A percentile compares a stretch with the other conserved stretches of the same genome.
These are phyloP conservation scores for Cercopithecus mona DNA, from an alignment of 2,113 vertebrate genomes.

Conservation along the genomic window DNA sequence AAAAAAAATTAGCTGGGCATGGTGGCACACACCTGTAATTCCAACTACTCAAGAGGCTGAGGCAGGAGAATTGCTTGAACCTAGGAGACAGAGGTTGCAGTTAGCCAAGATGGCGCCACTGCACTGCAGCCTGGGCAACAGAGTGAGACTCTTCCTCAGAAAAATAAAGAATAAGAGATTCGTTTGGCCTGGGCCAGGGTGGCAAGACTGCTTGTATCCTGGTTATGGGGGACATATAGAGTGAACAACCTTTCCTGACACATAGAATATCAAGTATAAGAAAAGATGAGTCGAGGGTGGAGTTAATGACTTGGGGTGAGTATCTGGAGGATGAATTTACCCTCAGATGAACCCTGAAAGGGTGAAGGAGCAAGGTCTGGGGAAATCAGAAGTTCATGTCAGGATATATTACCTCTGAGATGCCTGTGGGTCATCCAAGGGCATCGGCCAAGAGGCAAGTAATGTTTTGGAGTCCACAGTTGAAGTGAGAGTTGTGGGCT, in stretches of 20 bases:
- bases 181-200: too few relatives aligned
- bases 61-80: too few relatives aligned
- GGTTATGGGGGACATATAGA: too few relatives aligned
- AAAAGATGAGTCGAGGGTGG: neutral
- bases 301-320: neutral
- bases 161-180: neutral
- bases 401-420: neutral
- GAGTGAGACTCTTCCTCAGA: too few relatives aligned
- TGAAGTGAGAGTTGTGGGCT: neutral
- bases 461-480: neutral
- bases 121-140: too few relatives aligned
- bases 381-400: neutral
- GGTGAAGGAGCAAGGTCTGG: neutral
- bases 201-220: neutral
- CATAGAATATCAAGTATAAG: too few relatives aligned
- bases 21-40: too few relatives aligned
- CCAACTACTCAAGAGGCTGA: too few relatives aligned
- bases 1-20: too few relatives aligned
- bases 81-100: too few relatives aligned
- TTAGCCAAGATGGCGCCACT: too few relatives aligned
- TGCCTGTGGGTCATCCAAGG: neutral
- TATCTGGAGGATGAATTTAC: neutral
- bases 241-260: neutral
- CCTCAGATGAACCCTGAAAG: neutral
- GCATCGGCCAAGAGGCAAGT: neutral